phyloP scores from a whole-genome alignment of 2,888 invertebrate species.

The Drepana falcataria region DNA sequence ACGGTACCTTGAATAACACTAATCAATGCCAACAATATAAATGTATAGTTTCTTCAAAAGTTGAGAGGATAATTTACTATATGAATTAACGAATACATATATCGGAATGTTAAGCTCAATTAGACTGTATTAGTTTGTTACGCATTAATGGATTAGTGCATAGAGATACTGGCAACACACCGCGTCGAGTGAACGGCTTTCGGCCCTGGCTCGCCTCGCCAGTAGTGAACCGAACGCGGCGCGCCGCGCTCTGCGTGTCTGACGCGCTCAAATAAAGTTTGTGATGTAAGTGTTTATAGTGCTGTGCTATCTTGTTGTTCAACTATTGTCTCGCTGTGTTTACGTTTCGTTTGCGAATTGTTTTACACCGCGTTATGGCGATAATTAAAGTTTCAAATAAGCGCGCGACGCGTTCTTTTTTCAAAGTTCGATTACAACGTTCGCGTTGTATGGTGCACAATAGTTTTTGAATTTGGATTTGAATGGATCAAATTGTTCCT shows the following conservation, averaged over 20 bases:
- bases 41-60: too few species aligned
- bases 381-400: conserved; percentile 1
- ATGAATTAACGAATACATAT: too few species aligned
- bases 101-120: too few species aligned
- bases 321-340: conserved; percentile 50
- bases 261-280: conserved; percentile 34
- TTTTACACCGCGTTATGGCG: conserved; percentile 10
- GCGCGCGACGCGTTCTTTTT: neutral
- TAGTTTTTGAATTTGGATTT: neutral
- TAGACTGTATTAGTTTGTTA: too few species aligned
- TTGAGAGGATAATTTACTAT: too few species aligned
- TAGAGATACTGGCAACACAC: conserved; percentile 38
- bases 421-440: neutral
- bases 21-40: too few species aligned
- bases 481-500: neutral
- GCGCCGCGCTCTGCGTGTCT: conserved; percentile 21
- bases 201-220: conserved; percentile 54
- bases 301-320: conserved; percentile 36
- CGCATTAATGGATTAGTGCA: conserved; percentile 9
- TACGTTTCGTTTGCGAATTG: conserved; percentile 42
- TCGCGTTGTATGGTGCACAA: too few species aligned
- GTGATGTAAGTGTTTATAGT: conserved; percentile 42
- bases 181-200: conserved; percentile 58
- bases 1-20: too few species aligned
- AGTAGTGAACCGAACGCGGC: conserved; percentile 28